Base-by-base conservation (phyloP, 2,113 vertebrate species). In the Syngnathus typhle region DNA sequence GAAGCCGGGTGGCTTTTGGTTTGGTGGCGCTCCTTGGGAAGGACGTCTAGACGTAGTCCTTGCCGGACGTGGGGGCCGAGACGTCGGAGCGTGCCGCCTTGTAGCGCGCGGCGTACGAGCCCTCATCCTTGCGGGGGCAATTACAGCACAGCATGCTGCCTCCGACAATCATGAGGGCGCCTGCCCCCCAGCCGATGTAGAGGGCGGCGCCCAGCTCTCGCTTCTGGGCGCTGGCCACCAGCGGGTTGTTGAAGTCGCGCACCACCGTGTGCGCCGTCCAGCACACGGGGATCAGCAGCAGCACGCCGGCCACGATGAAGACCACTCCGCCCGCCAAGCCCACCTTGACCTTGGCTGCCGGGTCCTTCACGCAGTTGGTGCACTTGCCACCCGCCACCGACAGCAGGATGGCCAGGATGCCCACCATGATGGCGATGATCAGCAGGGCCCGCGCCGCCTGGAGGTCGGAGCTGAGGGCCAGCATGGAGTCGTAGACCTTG, bases 401-500 rank as follows among this genome's bases (percentile, higher is more conserved):
- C 0, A 91, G 83, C 55, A 92, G 77, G 74, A 92, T 89, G 12
- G 82, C 91, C 52, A 92, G 0, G 64, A 91, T 10, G 38, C 89
- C 90, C 60, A 89, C 83, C 12, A 91, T 12, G n/a, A 92, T 80
- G 74, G 90, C 38, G 68, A 92, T 38, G 69, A 92, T 18, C 6
- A 36, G 79, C 16, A 92, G 82, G 66, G 91, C 91, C 15, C 91
- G 80, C 49, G 91, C 90, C 0, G 88, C 91, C 81, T 92, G 91
- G 12, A 92, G 87, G 75, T 92, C 91, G 4, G 85, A 65, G 21
- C 56, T 71, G 55, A 92, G 89, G 11, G 91, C 91, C 73, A 92
- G 78, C 88, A 92, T 78, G 69, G 91, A 92, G 86, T 92, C 91
- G 23, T 92, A 92, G 65, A 92, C 88, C 69, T 92, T 92, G 64